phyloP scores from a whole-genome alignment of 1,140 invertebrate genomes.

The Diploscapter pachys region DNA sequence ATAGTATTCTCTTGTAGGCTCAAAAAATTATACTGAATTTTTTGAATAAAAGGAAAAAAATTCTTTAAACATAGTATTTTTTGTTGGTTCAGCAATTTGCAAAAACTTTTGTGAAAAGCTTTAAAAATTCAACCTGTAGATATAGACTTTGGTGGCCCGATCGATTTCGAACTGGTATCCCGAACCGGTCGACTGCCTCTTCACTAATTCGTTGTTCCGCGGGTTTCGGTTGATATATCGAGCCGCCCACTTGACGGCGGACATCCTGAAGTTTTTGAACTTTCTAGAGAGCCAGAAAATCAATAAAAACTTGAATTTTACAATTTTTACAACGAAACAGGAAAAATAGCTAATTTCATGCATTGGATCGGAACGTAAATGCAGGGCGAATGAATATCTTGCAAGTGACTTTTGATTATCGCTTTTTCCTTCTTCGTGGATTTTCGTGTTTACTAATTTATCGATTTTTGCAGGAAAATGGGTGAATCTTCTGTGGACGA shows the following conservation, averaged over 20 bases:
- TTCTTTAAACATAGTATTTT: not conserved
- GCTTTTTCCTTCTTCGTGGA: no score
- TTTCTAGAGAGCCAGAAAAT: no score
- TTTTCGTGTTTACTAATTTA: no score
- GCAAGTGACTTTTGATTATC: no score
- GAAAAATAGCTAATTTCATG: no score
- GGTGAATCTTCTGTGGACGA: no score
- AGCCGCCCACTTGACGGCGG: constrained; percentile 2
- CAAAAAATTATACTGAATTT: not conserved
- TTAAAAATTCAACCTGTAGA: constrained; percentile 73
- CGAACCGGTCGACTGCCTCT: constrained; percentile 75
- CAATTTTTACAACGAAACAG: no score
- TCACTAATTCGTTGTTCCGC: constrained; percentile 78
- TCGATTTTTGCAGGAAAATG: no score
- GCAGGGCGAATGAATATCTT: no score
- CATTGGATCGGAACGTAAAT: no score
- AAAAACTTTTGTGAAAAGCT: not conserved
- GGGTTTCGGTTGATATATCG: constrained; percentile 74
- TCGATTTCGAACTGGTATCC: constrained; percentile 76
- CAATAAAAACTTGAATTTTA: no score
- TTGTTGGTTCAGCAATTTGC: not conserved
- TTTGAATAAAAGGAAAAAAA: not conserved
- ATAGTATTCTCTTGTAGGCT: not conserved
- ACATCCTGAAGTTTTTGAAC: no score
- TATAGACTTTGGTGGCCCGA: constrained; percentile 65